phyloP scores from a whole-genome alignment of 2,113 vertebrate genomes.

The Pyrgilauda ruficollis region DNA sequence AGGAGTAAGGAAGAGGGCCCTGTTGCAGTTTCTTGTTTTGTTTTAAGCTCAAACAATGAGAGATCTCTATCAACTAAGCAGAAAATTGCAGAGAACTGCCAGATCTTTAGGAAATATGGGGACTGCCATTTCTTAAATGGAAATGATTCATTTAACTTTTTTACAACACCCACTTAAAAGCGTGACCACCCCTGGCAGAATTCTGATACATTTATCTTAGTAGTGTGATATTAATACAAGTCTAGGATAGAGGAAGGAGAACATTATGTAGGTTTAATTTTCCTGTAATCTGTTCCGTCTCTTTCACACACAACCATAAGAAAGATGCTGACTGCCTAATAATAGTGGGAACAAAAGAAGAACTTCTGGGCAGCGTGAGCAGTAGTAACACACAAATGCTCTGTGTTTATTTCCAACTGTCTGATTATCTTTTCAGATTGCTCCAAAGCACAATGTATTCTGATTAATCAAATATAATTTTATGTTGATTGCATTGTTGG shows the following conservation, averaged over 20 bases:
- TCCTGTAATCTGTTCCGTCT: constrained; percentile 28
- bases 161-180: constrained; percentile 1
- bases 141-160: constrained; percentile 56
- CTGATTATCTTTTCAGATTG: constrained; percentile 49
- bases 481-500: constrained; percentile 3
- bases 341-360: not conserved
- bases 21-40: constrained; percentile 62
- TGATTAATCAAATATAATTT: not conserved
- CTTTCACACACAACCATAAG: not conserved
- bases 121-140: constrained; percentile 53
- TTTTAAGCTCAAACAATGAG: constrained; percentile 55
- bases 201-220: constrained; percentile 17
- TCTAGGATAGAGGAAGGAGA: constrained; percentile 54
- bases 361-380: not conserved
- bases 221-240: constrained; percentile 59
- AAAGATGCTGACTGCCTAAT: not conserved
- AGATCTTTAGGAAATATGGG: constrained; percentile 41
- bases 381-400: not conserved
- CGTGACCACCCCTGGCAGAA: not conserved
- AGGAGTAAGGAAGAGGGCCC: constrained; percentile 43
- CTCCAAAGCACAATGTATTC: constrained; percentile 60
- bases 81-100: constrained; percentile 55
- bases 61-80: constrained; percentile 43
- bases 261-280: not conserved
- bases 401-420: constrained; percentile 20